Percentiles rank a stretch among this genome's conserved stretches.
Evolutionary conservation across 2,888 invertebrate species (phyloP).

Genomic region (Cryptocephalus primarius): DNA sequence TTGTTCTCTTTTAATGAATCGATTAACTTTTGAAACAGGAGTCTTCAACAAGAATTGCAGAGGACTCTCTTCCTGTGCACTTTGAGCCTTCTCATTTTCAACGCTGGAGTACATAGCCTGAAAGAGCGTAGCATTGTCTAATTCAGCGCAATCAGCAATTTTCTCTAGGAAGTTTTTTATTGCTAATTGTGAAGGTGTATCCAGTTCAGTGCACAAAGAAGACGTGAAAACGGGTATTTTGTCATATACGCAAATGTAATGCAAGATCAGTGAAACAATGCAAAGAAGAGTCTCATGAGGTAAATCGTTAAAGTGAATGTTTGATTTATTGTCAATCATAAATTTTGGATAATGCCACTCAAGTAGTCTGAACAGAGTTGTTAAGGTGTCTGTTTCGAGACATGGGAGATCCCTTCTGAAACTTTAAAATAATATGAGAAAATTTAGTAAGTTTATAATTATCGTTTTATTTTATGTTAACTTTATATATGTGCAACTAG

Average conservation of each 20-base stretch:
- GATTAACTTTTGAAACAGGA: slow-evolving; percentile 20
- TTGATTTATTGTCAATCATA: slow-evolving; percentile 16
- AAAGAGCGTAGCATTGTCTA: slow-evolving; percentile 21
- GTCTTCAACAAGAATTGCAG: slow-evolving; percentile 29
- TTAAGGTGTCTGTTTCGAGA: slow-evolving; percentile 16
- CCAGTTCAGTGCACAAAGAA: slow-evolving; percentile 28
- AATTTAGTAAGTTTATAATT: not conserved
- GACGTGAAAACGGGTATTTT: slow-evolving; percentile 29
- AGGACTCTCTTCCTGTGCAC: slow-evolving; percentile 17
- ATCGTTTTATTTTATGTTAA: no score
- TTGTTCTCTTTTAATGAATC: slow-evolving; percentile 27
- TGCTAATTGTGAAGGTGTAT: slow-evolving; percentile 22
- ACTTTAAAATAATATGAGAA: slow-evolving; percentile 1
- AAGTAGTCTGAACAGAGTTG: slow-evolving; percentile 20
- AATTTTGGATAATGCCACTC: slow-evolving; percentile 23
- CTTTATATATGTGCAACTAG: no score
- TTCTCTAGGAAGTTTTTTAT: slow-evolving; percentile 30
- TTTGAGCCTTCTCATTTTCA: slow-evolving; percentile 8
- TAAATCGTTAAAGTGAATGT: slow-evolving; percentile 21
- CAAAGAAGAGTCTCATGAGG: slow-evolving; percentile 17
- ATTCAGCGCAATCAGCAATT: slow-evolving; percentile 12
- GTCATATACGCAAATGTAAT: slow-evolving; percentile 32
- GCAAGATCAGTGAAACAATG: slow-evolving; percentile 30
- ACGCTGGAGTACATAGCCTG: slow-evolving; percentile 19
- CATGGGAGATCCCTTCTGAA: slow-evolving; percentile 18